Conservation (phyloP, 2,797 vertebrate species). For the Emydoidea blandingii region DNA sequence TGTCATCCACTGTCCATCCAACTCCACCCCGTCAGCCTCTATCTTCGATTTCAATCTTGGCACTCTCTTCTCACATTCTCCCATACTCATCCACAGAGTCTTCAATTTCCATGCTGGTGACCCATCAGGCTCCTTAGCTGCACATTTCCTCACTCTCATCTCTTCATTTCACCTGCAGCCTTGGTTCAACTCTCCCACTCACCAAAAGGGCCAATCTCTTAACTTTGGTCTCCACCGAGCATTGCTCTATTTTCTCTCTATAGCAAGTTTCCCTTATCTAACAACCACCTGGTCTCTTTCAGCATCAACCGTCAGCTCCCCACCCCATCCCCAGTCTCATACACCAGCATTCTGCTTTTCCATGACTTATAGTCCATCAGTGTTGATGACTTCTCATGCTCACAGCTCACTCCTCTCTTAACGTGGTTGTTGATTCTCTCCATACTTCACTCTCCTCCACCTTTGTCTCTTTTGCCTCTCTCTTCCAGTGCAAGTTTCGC, state of each 20-base stretch:
- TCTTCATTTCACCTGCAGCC: not conserved
- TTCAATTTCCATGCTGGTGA: not conserved
- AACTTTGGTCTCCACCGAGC: not conserved
- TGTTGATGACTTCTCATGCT: not conserved
- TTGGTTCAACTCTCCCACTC: not conserved
- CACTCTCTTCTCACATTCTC: not conserved
- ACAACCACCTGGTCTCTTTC: not conserved
- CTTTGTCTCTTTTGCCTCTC: not conserved
- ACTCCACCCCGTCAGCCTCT: no score
- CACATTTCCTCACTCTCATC: not conserved
- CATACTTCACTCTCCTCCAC: not conserved
- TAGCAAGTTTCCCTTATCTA: not conserved
- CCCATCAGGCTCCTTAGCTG: not conserved
- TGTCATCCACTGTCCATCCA: no score
- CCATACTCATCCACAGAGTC: not conserved
- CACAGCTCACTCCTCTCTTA: not conserved
- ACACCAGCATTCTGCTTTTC: not conserved
- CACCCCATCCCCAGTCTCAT: not conserved
- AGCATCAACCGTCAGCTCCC: not conserved
- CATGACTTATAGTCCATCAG: no score
- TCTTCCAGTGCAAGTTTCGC: not conserved
- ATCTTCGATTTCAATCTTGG: not conserved
- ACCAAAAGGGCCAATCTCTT: not conserved
- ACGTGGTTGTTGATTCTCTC: not conserved
- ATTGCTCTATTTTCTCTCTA: not conserved